Conservation (phyloP, 2,888 invertebrate species). For the Dione juno region DNA sequence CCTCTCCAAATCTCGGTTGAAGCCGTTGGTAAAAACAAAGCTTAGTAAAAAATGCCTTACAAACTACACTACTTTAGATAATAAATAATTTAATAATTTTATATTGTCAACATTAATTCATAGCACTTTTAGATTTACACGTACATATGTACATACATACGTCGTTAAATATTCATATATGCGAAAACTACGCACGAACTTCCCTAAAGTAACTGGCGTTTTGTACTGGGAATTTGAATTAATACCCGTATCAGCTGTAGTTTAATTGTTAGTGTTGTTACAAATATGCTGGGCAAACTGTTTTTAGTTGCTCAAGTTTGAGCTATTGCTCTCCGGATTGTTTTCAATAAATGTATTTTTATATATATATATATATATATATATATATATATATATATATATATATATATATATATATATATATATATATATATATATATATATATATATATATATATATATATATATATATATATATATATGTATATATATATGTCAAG, state of each 20-base stretch:
- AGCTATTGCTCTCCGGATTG: not conserved
- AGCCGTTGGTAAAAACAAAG: too few relatives aligned
- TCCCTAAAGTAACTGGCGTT: conserved; percentile 42
- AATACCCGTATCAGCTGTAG: conserved; percentile 42
- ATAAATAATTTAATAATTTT: not conserved
- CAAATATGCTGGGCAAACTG: conserved; percentile 30
- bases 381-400: too few relatives aligned
- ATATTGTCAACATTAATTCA: conserved; percentile 9
- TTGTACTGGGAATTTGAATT: conserved; percentile 43
- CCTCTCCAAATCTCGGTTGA: too few relatives aligned
- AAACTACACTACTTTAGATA: not conserved
- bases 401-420: too few relatives aligned
- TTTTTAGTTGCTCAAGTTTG: conserved; percentile 30
- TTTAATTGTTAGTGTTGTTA: conserved; percentile 40
- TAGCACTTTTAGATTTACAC: conserved; percentile 30
- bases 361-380: not conserved
- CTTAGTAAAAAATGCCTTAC: too few relatives aligned
- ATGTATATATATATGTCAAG: too few relatives aligned
- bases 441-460: too few relatives aligned
- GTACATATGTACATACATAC: conserved; percentile 21
- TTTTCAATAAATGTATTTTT: not conserved
- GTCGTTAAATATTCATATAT: conserved; percentile 41
- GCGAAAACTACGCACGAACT: conserved; percentile 43
- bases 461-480: too few relatives aligned
- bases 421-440: too few relatives aligned